Evolutionary conservation across 2,888 invertebrate species (phyloP), one percentile per base, ranked within the genome.

Genomic region (Dasysyrphus albostriatus): DNA sequence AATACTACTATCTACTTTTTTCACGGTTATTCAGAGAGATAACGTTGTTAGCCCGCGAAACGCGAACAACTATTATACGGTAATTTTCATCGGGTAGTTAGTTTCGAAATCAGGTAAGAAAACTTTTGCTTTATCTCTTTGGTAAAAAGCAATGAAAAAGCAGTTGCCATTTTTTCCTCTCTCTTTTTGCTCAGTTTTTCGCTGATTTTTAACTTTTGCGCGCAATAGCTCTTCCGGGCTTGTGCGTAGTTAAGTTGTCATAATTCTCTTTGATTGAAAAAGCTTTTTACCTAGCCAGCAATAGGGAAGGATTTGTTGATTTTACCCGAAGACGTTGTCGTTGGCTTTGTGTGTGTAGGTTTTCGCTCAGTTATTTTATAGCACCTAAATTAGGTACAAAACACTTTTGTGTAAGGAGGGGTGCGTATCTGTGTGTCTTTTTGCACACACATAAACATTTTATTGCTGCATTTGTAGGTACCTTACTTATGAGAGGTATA

Each of bases 41-140:
- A 72, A 87, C 87, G 83, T 87, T 83, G 83, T 83, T 83, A 78
- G 77, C 63, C 78, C 87, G 83, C 87, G 83, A 83, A 83, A 82
- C 87, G 83, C 83, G 87, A 87, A 83, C 83, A 83, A 87, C 87
- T 87, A 87, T 83, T 87, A 70, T 79, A 78, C 65, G 76, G 29
- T 42, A 65, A 83, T 72, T 65, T 75, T 42, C 16, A 16, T 67
- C n/a, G 65, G 69, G 61, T 75, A 75, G 67, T 75, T 54, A 42
- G 63, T 87, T 83, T 72, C 29, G n/a, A 75, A 67, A 54, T 83
- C 75, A 75, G 78, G 65, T 77, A 70, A 78, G 65, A 59, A 72
- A 82, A 79, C 75, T 83, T 87, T 79, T 59, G 83, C 75, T 74
- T 47, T 83, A 47, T 75, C 83, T 63, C 75, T 83, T 78, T 59